Conservation (phyloP, 2,113 vertebrate genomes). For the Gymnobelideus leadbeateri region DNA sequence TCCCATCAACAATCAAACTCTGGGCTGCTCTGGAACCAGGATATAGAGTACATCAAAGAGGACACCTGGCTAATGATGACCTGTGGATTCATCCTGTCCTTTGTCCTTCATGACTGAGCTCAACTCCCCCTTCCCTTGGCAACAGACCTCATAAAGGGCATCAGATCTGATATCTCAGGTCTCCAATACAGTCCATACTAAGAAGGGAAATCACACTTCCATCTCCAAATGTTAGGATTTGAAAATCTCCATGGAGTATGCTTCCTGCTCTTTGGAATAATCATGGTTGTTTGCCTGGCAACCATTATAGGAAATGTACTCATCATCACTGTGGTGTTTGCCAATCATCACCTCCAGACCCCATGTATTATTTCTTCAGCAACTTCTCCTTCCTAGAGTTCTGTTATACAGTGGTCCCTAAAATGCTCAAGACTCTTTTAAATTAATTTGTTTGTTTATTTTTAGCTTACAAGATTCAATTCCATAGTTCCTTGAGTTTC, state of each 20-base stretch:
- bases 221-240: conserved; percentile 71
- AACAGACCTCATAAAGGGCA: background rate
- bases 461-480: too few species aligned
- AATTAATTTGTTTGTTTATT: too few species aligned
- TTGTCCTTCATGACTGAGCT: background rate
- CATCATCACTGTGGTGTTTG: conserved; percentile 57
- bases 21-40: background rate
- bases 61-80: background rate
- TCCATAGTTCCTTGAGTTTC: too few species aligned
- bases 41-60: background rate
- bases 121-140: background rate
- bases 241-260: conserved; percentile 51
- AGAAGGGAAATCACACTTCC: conserved; percentile 62
- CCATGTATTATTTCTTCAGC: conserved; percentile 69
- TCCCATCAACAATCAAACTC: background rate
- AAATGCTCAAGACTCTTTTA: too few species aligned
- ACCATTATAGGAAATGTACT: conserved; percentile 58
- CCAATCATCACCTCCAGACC: conserved; percentile 35
- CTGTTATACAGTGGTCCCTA: conserved; percentile 44
- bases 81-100: background rate
- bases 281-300: conserved; percentile 49
- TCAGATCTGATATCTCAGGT: conserved; percentile 52
- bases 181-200: conserved; percentile 16
- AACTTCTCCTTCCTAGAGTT: conserved; percentile 69
- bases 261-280: conserved; percentile 61